Evolutionary conservation across 2,888 invertebrate species (phyloP).

Genomic region (Phrixothrix hirtus): DNA sequence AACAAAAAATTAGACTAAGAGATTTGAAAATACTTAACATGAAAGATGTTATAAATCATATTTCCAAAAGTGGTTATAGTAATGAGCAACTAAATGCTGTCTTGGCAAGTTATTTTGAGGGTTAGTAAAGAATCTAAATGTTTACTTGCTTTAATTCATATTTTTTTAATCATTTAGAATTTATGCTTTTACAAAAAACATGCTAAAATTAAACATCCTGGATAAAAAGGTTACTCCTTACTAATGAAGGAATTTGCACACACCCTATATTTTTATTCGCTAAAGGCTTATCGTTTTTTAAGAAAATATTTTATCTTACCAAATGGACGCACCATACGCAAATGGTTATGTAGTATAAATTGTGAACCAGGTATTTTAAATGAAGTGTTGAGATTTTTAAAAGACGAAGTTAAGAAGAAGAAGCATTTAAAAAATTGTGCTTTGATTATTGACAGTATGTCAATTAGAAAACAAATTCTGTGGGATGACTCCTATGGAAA

Average conservation of each 20-base stretch:
- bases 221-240: no score
- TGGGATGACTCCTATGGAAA: constrained; percentile 12
- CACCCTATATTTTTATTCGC: constrained; percentile 19
- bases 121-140: neutral
- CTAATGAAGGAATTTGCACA: constrained; percentile 23
- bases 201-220: neutral
- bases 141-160: neutral
- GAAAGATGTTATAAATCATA: constrained; percentile 13
- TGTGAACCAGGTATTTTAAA: constrained; percentile 8
- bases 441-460: no score
- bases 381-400: constrained; percentile 17
- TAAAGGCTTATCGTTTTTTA: constrained; percentile 15
- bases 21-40: constrained; percentile 9
- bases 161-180: constrained; percentile 5
- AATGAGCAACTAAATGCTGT: constrained; percentile 9
- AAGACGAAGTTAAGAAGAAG: constrained; percentile 4
- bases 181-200: constrained; percentile 8
- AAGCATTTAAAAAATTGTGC: constrained; percentile 1
- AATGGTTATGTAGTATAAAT: constrained; percentile 14
- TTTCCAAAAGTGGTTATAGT: constrained; percentile 6
- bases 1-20: constrained; percentile 10
- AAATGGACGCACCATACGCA: constrained; percentile 10
- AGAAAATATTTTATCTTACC: constrained; percentile 13
- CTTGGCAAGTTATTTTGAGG: constrained; percentile 11
- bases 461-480: no score